A percentile compares a stretch with the other conserved stretches of the same genome.
These are phyloP conservation scores for Blera fallax DNA, from an alignment of 2,888 invertebrate species.

Conservation along the genomic window DNA sequence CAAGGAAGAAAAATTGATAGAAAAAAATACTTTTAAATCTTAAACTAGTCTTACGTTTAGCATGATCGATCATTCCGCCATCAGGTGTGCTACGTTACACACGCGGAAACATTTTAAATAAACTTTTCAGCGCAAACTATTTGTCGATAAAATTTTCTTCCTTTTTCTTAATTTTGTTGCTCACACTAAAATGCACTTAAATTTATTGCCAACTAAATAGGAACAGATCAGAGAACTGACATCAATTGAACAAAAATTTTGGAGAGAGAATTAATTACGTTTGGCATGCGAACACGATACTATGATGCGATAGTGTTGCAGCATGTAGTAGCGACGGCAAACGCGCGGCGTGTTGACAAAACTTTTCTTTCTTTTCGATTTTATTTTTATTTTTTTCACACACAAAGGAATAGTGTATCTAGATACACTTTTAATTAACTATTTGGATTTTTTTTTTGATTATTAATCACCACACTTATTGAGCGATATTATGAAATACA, in stretches of 20 bases:
- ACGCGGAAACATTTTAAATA: constrained; percentile 28
- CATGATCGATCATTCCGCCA: constrained; percentile 65
- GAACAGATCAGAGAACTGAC: constrained; percentile 40
- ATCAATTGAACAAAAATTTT: constrained; percentile 58
- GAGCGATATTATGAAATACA: not conserved
- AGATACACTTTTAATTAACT: constrained; percentile 41
- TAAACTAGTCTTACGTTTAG: constrained; percentile 54
- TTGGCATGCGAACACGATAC: constrained; percentile 39
- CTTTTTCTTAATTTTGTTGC: too few species aligned
- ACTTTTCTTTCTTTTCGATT: constrained; percentile 5
- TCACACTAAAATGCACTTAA: constrained; percentile 49
- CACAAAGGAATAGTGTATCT: constrained; percentile 5
- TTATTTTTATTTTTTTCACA: not conserved
- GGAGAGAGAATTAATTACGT: constrained; percentile 51
- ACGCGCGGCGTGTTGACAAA: constrained; percentile 22
- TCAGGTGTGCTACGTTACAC: constrained; percentile 49
- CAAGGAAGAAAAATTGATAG: not conserved
- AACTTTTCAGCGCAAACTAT: not conserved
- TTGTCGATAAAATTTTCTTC: not conserved
- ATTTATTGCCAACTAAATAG: constrained; percentile 51
- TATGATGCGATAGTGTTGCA: constrained; percentile 2
- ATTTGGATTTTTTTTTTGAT: constrained; percentile 14
- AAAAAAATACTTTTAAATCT: constrained; percentile 1
- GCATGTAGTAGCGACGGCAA: constrained; percentile 61
- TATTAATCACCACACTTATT: constrained; percentile 7